These are phyloP conservation scores for Beris morrisii DNA, from an alignment of 2,888 invertebrate genomes.

Conservation along the genomic window DNA sequence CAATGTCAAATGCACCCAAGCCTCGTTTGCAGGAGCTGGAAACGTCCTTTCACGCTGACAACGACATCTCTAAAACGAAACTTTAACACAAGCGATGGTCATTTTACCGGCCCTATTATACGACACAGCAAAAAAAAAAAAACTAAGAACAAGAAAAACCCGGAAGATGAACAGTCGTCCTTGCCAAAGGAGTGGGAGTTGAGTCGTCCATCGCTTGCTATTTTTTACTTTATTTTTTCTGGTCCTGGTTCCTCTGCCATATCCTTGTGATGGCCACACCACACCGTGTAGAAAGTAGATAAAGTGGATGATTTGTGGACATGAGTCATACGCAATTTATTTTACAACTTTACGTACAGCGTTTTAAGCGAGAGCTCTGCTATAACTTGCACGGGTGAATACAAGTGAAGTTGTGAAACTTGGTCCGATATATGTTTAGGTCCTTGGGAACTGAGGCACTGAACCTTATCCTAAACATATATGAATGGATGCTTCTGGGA, in stretches of 20 bases:
- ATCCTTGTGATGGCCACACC: not conserved
- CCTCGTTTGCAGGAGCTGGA: not conserved
- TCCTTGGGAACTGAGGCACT: not conserved
- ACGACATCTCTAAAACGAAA: constrained; percentile 13
- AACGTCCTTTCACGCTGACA: constrained; percentile 10
- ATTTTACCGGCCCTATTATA: not conserved
- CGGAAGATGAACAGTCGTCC: not conserved
- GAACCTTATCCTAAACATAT: constrained; percentile 2
- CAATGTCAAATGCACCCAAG: constrained; percentile 22
- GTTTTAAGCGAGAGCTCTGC: not conserved
- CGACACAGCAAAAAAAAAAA: not conserved
- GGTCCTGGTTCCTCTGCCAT: not conserved
- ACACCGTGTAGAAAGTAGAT: constrained; percentile 22
- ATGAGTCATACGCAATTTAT: constrained; percentile 34
- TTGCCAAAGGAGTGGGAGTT: not conserved
- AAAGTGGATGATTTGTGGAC: constrained; percentile 35
- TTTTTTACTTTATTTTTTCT: not conserved
- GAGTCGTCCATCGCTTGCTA: not conserved
- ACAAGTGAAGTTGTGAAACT: not conserved
- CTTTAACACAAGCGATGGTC: constrained; percentile 22
- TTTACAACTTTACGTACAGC: constrained; percentile 20
- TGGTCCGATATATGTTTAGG: not conserved
- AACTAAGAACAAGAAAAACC: not conserved
- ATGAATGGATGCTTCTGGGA: constrained; percentile 4
- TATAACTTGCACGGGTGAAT: not conserved